Evolutionary conservation across 2,888 invertebrate species (phyloP).

Genomic region (Abscondita cerata): DNA sequence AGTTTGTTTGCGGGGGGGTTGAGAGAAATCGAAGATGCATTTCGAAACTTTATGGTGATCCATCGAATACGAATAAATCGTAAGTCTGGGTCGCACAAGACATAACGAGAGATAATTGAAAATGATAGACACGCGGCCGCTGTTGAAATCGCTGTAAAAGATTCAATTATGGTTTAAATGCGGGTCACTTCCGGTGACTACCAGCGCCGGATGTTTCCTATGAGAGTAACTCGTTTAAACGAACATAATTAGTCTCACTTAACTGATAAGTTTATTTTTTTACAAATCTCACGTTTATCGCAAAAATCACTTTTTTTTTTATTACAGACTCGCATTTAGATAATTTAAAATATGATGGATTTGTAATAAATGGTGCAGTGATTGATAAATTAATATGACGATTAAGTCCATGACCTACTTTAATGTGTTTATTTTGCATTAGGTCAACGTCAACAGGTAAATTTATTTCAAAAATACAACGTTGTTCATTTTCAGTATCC

Average conservation of each 20-base stretch:
- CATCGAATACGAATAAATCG: background rate
- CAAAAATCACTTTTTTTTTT: too few species aligned
- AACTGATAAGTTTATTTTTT: constrained; percentile 1
- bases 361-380: too few species aligned
- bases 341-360: too few species aligned
- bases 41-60: constrained; percentile 1
- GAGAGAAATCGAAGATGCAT: too few species aligned
- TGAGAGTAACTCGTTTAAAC: constrained; percentile 23
- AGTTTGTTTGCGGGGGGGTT: too few species aligned
- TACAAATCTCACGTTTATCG: background rate
- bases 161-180: constrained; percentile 33
- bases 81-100: constrained; percentile 18
- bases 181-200: constrained; percentile 30
- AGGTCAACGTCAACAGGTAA: too few species aligned
- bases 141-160: constrained; percentile 28
- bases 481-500: too few species aligned
- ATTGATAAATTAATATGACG: too few species aligned
- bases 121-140: constrained; percentile 26
- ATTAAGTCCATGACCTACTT: too few species aligned
- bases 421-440: too few species aligned
- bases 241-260: constrained; percentile 20
- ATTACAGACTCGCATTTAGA: too few species aligned
- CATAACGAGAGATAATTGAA: constrained; percentile 25
- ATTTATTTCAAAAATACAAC: too few species aligned
- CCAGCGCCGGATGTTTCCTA: constrained; percentile 30